These are phyloP conservation scores for Sebastes ruberrimus DNA, from an alignment of 2,797 vertebrate genomes.

Conservation along the genomic window DNA sequence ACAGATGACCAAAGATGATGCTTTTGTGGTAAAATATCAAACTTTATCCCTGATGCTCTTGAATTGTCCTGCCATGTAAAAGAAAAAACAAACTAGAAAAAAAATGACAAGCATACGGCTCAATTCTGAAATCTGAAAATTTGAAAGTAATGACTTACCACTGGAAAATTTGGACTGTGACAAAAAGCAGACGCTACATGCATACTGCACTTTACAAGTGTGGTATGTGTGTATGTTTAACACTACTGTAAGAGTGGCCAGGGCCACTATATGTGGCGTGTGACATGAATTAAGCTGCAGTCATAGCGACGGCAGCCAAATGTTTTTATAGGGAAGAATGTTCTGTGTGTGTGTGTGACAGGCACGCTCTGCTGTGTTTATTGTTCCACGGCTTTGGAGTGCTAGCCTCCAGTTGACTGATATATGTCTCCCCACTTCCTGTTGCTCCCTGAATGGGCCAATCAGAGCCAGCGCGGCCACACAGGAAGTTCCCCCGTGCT, in stretches of 20 bases:
- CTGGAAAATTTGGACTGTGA: background rate
- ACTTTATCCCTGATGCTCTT: background rate
- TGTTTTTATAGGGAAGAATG: conserved; percentile 54
- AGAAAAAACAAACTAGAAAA: background rate
- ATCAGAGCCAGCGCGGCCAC: conserved; percentile 43
- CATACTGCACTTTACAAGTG: background rate
- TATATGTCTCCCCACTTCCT: conserved; percentile 73
- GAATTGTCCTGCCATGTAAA: too few relatives aligned
- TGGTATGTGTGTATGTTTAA: conserved; percentile 4
- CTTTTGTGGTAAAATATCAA: background rate
- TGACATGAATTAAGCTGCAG: conserved; percentile 20
- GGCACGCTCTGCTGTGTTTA: conserved; percentile 34
- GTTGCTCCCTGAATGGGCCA: conserved; percentile 42
- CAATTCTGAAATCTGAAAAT: background rate
- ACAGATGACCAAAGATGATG: background rate
- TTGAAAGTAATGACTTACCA: background rate
- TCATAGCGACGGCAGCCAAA: conserved; percentile 4
- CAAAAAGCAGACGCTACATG: background rate
- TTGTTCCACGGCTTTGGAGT: conserved; percentile 63
- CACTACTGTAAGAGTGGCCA: background rate
- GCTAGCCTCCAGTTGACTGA: conserved; percentile 69
- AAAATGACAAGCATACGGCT: background rate
- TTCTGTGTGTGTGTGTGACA: conserved; percentile 4
- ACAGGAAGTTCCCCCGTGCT: conserved; percentile 70
- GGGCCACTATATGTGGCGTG: background rate